Conservation (phyloP, 1,140 invertebrate genomes). For the Drosophila grimshawi region DNA sequence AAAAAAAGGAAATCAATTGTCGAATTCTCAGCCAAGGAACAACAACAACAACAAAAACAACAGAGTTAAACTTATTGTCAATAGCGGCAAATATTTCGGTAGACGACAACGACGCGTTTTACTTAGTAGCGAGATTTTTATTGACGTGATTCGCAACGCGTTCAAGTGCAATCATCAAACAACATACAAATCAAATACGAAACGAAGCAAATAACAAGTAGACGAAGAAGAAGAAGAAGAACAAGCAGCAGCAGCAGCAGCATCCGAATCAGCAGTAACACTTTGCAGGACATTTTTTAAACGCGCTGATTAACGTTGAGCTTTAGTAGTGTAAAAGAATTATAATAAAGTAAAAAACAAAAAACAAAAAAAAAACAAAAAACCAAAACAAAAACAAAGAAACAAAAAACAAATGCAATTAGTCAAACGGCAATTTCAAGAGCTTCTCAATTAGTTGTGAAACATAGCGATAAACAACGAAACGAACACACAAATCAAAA, state of each 20-base stretch:
- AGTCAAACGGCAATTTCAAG: conserved; percentile 52
- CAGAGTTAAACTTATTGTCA: conserved; percentile 42
- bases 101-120: conserved; percentile 43
- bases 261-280: conserved; percentile 8
- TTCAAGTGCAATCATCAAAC: conserved; percentile 77
- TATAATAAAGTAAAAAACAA: conserved; percentile 22
- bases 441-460: conserved; percentile 82
- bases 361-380: conserved; percentile 33
- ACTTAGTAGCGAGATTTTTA: conserved; percentile 61
- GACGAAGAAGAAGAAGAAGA: not conserved
- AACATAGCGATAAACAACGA: conserved; percentile 26
- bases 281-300: conserved; percentile 56
- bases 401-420: conserved; percentile 45
- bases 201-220: not conserved
- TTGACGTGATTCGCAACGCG: conserved; percentile 61
- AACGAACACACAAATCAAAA: conserved; percentile 30
- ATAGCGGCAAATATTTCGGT: conserved; percentile 54
- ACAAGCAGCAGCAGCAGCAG: conserved; percentile 9
- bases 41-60: conserved; percentile 26
- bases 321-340: conserved; percentile 73
- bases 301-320: conserved; percentile 66
- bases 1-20: conserved; percentile 56
- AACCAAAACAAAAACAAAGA: conserved; percentile 32
- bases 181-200: conserved; percentile 43
- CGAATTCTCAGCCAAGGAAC: conserved; percentile 37